Conservation (phyloP, 2,888 invertebrate species). For the Auanema sp. region DNA sequence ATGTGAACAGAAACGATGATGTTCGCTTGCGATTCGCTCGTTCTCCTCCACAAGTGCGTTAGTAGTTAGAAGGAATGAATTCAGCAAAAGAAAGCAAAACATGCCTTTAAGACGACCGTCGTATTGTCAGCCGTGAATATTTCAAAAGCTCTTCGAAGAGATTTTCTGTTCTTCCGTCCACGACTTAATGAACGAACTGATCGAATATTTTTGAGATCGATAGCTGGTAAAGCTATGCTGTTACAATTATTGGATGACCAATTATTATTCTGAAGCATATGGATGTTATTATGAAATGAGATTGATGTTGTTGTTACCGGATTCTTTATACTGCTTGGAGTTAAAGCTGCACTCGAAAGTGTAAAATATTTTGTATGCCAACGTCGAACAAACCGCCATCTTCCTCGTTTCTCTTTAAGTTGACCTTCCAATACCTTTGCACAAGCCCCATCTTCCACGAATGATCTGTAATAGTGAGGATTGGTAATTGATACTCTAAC, state of each 20-base stretch:
- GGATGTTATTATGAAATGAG: background rate
- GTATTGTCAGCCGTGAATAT: constrained; percentile 85
- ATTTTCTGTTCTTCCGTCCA: constrained; percentile 74
- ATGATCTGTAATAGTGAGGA: constrained; percentile 21
- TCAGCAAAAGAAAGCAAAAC: background rate
- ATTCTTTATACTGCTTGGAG: constrained; percentile 69
- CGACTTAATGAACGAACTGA: constrained; percentile 88
- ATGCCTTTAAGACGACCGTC: constrained; percentile 80
- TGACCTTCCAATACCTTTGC: constrained; percentile 71
- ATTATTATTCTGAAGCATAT: constrained; percentile 28
- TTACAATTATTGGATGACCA: constrained; percentile 8
- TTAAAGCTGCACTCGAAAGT: constrained; percentile 85
- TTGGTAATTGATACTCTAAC: constrained; percentile 9
- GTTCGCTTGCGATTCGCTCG: background rate
- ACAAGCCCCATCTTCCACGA: constrained; percentile 34
- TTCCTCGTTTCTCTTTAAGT: constrained; percentile 85
- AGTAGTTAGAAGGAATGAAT: background rate
- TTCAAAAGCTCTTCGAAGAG: constrained; percentile 93
- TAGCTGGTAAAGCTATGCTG: constrained; percentile 62
- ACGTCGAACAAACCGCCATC: constrained; percentile 85
- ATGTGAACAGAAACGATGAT: background rate
- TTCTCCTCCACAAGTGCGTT: background rate
- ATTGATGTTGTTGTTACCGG: constrained; percentile 12
- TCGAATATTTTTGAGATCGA: constrained; percentile 88
- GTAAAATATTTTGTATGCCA: constrained; percentile 94